phyloP scores from a whole-genome alignment of 2,888 invertebrate species.

The Yponomeuta cagnagella region DNA sequence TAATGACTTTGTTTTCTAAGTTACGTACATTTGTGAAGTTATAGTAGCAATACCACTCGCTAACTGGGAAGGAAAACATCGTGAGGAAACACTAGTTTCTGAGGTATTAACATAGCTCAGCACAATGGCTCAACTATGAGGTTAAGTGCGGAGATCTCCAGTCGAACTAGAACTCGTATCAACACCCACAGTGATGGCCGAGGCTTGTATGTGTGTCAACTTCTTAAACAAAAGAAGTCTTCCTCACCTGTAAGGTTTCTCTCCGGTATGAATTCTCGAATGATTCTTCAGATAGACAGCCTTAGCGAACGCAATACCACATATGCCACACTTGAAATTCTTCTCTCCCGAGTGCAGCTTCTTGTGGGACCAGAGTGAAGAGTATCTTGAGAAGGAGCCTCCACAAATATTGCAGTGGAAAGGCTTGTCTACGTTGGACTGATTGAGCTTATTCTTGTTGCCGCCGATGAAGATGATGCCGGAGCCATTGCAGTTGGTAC shows the following conservation, averaged over 20 bases:
- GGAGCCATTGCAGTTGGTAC: slow-evolving; percentile 92
- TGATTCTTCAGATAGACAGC: slow-evolving; percentile 94
- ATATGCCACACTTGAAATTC: slow-evolving; percentile 92
- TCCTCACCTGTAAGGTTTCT: slow-evolving; percentile 67
- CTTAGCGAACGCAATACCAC: slow-evolving; percentile 91
- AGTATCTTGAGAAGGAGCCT: slow-evolving; percentile 88
- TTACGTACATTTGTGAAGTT: no score
- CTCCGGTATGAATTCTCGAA: slow-evolving; percentile 89
- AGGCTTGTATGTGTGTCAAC: no score
- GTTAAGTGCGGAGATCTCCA: no score
- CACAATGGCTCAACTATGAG: no score
- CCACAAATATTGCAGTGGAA: slow-evolving; percentile 93
- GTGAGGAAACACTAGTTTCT: no score
- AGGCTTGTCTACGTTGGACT: slow-evolving; percentile 83
- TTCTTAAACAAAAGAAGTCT: no score
- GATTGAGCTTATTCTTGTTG: slow-evolving; percentile 76
- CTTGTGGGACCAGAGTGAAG: slow-evolving; percentile 92
- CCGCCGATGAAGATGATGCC: slow-evolving; percentile 89
- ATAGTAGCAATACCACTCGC: no score
- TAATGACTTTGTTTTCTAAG: no score
- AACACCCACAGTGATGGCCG: no score
- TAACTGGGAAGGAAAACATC: no score
- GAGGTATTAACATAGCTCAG: no score
- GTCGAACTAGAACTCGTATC: no score
- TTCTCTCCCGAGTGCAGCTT: slow-evolving; percentile 88